Evolutionary conservation across 2,113 vertebrate species (phyloP).

Genomic region (Laterallus jamaicensis): DNA sequence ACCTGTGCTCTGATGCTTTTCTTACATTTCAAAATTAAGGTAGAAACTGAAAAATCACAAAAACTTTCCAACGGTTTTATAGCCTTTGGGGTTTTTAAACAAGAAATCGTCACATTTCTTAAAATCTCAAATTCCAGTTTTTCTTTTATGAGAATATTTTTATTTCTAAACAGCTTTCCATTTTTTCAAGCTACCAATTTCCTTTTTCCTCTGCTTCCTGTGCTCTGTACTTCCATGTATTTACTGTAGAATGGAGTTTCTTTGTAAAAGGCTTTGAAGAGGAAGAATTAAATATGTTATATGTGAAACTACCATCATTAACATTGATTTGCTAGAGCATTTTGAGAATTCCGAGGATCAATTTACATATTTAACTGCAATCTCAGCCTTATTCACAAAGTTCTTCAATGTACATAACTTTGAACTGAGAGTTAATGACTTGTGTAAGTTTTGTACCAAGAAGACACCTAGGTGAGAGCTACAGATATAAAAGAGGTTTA

Average conservation of each 20-base stretch:
- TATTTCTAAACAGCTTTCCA: background rate
- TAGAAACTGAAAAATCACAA: background rate
- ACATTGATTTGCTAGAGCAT: constrained; percentile 39
- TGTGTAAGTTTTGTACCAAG: background rate
- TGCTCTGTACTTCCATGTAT: background rate
- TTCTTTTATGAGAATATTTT: background rate
- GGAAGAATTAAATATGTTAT: constrained; percentile 23
- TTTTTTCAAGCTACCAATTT: background rate
- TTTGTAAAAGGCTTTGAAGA: constrained; percentile 51
- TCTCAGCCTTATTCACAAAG: constrained; percentile 53
- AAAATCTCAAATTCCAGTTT: background rate
- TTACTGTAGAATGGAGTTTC: constrained; percentile 19
- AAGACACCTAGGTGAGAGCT: background rate
- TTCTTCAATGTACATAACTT: constrained; percentile 31
- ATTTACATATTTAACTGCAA: constrained; percentile 57
- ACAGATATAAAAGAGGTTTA: constrained; percentile 19
- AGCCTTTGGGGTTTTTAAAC: background rate
- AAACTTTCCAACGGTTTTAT: background rate
- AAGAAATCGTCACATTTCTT: background rate
- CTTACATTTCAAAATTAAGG: background rate
- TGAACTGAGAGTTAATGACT: constrained; percentile 48
- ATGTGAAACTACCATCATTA: constrained; percentile 30
- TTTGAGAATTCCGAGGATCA: constrained; percentile 37
- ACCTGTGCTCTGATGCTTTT: background rate
- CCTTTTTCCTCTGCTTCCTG: background rate